These are phyloP conservation scores for Octodon degus DNA, from an alignment of 2,113 vertebrate species.

Conservation along the genomic window DNA sequence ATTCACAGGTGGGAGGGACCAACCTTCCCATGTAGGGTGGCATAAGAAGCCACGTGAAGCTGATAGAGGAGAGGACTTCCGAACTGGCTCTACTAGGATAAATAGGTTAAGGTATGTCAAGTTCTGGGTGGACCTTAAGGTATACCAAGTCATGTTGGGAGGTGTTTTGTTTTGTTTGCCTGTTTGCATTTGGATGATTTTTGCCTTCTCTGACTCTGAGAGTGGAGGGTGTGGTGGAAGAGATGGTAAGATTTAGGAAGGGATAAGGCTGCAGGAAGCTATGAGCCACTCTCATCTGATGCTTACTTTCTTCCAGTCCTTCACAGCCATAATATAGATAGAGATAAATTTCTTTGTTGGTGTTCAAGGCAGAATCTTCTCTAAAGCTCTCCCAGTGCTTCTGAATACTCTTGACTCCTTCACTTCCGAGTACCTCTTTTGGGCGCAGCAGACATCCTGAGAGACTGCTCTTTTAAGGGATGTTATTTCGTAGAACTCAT, in stretches of 20 bases:
- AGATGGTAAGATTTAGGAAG: neutral
- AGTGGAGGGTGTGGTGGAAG: neutral
- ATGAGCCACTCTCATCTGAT: neutral
- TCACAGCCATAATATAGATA: neutral
- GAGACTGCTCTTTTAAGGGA: neutral
- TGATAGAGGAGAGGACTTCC: neutral
- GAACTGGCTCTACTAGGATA: neutral
- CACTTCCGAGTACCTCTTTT: neutral
- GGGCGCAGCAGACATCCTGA: neutral
- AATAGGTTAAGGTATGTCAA: neutral
- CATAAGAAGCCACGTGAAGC: neutral
- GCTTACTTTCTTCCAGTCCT: neutral
- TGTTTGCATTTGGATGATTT: conserved; percentile 40
- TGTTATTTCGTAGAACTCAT: neutral
- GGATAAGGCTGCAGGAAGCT: neutral
- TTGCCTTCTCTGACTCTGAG: neutral
- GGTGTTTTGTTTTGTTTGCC: neutral
- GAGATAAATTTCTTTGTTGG: conserved; percentile 8
- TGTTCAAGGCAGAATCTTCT: conserved; percentile 48
- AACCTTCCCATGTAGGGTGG: neutral
- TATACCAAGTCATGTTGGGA: neutral
- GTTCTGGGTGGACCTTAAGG: neutral
- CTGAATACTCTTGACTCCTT: neutral
- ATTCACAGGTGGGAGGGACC: neutral
- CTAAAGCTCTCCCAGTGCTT: neutral